Evolutionary conservation across 2,113 vertebrate species (phyloP), one percentile per base, ranked within the genome.

Genomic region (Calyptommatus sinebrachiatus): DNA sequence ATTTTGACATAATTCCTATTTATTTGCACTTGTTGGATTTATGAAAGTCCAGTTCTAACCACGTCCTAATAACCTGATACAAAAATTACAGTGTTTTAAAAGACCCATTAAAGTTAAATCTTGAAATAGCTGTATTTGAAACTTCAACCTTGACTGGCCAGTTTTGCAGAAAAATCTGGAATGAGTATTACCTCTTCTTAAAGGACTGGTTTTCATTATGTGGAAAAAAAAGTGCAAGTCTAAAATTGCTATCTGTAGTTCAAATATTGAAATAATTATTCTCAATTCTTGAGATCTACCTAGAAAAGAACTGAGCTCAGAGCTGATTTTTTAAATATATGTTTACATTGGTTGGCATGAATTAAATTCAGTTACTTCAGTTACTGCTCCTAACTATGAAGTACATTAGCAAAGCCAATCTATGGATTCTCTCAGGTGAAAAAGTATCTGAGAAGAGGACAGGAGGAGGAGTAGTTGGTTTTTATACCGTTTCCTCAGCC

Each of bases 131-230:
- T 20, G 41, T 48, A 78, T 69, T 60, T 35, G 50, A 78, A 78
- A 60, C 29, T 57, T 26, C 66, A 53, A 24, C 5, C 8, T 69
- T 57, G 57, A 69, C 20, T 57, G 76, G 66, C n/a, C 45, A 66
- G 41, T 29, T 65, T 66, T 66, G 45, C 45, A 50, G 22, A 46
- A 78, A 78, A 75, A 69, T 70, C 76, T 60, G 66, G 50, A 78
- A 60, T 60, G 12, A 20, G 28, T 60, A 41, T 29, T 7, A n/a
- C 66, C 50, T 60, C 66, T 60, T 22, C 31, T 78, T 26, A 14
- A 69, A 22, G 66, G 76, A 70, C 60, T 70, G 76, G 60, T 77
- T 77, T 48, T 77, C 48, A 57, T 77, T 77, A 77, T 69, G 8
- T 68, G 65, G 48, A 57, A 67, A 57, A 53, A 46, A 57, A 20